These are phyloP conservation scores for Brachypterus glaber DNA, from an alignment of 2,888 invertebrate species.

Conservation along the genomic window DNA sequence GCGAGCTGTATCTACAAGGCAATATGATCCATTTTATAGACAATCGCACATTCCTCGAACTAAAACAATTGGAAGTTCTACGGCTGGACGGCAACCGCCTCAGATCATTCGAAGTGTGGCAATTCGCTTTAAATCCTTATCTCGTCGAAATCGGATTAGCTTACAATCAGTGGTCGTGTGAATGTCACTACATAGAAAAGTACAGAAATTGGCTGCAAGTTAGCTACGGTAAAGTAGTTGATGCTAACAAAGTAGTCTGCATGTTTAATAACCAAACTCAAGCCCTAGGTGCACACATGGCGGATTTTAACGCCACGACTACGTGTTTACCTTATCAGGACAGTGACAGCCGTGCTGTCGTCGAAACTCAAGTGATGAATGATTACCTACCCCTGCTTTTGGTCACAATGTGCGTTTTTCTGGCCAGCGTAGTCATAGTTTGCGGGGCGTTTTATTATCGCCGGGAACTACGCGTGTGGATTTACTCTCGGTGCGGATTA, in stretches of 20 bases:
- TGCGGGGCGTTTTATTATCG: constrained; percentile 75
- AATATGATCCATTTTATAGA: constrained; percentile 75
- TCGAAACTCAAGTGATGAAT: constrained; percentile 68
- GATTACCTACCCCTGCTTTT: constrained; percentile 71
- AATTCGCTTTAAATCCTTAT: constrained; percentile 72
- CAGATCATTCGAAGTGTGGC: constrained; percentile 77
- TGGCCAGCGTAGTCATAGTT: constrained; percentile 65
- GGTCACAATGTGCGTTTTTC: constrained; percentile 67
- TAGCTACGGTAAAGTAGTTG: constrained; percentile 71
- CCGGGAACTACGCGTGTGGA: constrained; percentile 74
- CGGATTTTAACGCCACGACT: constrained; percentile 69
- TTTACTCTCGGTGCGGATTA: constrained; percentile 75
- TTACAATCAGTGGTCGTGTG: constrained; percentile 85
- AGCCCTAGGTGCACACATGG: constrained; percentile 57
- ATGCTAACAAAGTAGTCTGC: constrained; percentile 67
- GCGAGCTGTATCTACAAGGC: constrained; percentile 79
- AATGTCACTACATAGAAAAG: constrained; percentile 72
- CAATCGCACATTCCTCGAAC: constrained; percentile 72
- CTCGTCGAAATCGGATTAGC: constrained; percentile 77
- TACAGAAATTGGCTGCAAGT: constrained; percentile 72
- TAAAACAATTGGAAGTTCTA: constrained; percentile 75
- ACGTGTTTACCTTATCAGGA: constrained; percentile 61
- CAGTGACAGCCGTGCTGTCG: constrained; percentile 62
- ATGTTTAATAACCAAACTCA: constrained; percentile 65
- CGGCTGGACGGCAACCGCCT: constrained; percentile 78